Base-by-base conservation (phyloP, 23 tunicate genomes). In the Styela clava region DNA sequence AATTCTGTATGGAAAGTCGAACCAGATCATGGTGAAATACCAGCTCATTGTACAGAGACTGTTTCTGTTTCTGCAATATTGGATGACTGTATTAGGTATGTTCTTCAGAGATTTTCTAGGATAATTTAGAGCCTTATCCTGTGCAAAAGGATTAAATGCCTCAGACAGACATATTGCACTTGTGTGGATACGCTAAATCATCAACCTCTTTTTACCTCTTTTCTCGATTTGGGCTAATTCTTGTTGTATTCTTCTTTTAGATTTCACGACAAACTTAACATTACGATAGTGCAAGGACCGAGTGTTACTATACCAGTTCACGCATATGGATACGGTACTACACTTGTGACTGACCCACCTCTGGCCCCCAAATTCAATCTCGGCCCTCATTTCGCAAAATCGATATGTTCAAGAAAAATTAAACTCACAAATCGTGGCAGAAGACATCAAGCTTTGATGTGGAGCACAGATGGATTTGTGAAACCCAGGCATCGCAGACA, bases 311-410 rank as follows among this genome's bases (percentile, higher is more conserved):
- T 95, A n/a, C 87, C 88, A 16, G 88, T 89, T 5, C 87, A 86
- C 1, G 99, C 86, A 1, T 74, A 77, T 24, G 99, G 99, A 18
- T 79, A 31, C 31, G 99, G 99, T 9, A 95, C 95, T 23, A 87
- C 99, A 26, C 69, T 95, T 19, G 81, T 83, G 2, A 61, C 83
- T 21, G 96, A 95, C 37, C 99, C 99, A n/a, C 71, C 88, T 0
- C 37, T 95, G 74, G 35, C 88, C 31, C 95, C 92, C 7, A 27
- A 84, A 2, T 52, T 95, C 2, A 91, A 79, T 68, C 89, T 95
- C 51, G 99, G 99, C 52, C 93, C 95, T 24, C 88, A 89, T 73
- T 95, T 89, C 34, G 92, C 99, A 28, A 85, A 85, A 61, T 69
- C 91, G 1, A 83, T 32, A 30, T 81, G 86, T 63, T 71, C 80